Conservation (phyloP, 2,888 invertebrate species). For the Chaetogeoica ovagalla region DNA sequence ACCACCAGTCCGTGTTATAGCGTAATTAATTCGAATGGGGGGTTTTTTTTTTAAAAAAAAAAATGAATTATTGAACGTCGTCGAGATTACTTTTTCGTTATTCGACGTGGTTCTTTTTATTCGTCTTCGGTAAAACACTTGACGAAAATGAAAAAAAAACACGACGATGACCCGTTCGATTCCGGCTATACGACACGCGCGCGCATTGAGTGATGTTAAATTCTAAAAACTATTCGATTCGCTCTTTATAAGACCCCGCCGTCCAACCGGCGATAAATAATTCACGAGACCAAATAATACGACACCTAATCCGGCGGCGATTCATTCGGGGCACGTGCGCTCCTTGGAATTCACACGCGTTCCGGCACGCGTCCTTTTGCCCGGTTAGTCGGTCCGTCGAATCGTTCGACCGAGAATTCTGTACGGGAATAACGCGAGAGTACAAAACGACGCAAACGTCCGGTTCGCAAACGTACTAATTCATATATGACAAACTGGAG, state of each 20-base stretch:
- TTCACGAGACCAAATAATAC: constrained; percentile 28
- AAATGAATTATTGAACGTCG: neutral
- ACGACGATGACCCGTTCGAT: neutral
- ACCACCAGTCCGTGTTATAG: neutral
- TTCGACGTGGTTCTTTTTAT: neutral
- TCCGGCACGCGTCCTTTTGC: neutral
- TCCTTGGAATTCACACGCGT: constrained; percentile 12
- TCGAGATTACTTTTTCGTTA: neutral
- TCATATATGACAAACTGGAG: neutral
- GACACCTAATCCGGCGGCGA: constrained; percentile 1
- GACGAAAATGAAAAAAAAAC: neutral
- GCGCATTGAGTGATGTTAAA: neutral
- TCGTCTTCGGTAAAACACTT: neutral
- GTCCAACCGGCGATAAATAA: constrained; percentile 36
- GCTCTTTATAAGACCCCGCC: constrained; percentile 6
- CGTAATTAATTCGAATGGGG: neutral
- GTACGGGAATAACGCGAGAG: neutral
- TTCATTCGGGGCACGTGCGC: constrained; percentile 43
- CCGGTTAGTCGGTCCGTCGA: neutral
- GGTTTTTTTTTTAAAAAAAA: neutral
- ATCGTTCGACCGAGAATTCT: no score
- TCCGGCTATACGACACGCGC: neutral
- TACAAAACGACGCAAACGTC: neutral
- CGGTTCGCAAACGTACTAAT: neutral
- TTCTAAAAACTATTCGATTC: neutral